Percentiles rank a stretch among this genome's conserved stretches.
phyloP scores from a whole-genome alignment of 2,888 invertebrate species.

The Oscheius sp. region DNA sequence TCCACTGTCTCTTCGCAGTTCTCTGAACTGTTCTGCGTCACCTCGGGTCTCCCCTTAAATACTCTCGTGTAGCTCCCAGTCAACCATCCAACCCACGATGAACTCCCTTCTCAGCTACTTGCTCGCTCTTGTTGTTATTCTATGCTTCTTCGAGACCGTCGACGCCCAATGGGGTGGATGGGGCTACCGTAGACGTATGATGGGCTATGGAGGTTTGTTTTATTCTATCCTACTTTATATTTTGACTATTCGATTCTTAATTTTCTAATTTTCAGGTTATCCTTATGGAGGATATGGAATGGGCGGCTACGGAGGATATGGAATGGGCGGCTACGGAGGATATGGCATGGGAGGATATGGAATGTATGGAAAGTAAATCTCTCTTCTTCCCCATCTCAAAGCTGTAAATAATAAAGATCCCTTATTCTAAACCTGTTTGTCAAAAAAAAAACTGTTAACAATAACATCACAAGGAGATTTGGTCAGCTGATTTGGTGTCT shows the following conservation, averaged over 20 bases:
- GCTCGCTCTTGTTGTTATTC: neutral
- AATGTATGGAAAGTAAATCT: neutral
- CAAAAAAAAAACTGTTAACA: neutral
- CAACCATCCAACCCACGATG: too few species aligned
- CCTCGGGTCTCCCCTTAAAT: too few species aligned
- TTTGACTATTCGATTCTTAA: neutral
- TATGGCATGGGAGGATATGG: constrained; percentile 15
- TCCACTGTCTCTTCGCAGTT: constrained; percentile 20
- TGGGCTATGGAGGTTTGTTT: neutral
- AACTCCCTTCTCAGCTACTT: neutral
- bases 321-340: neutral
- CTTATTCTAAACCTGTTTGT: neutral
- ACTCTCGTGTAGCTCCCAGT: too few species aligned
- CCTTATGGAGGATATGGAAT: constrained; percentile 1
- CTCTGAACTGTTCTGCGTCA: neutral
- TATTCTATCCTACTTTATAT: neutral
- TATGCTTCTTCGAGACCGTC: neutral
- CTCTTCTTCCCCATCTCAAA: neutral
- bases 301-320: neutral
- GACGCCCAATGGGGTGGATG: constrained; percentile 7
- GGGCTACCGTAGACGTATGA: neutral
- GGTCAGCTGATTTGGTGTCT: neutral
- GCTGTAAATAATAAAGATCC: neutral
- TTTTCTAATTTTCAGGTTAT: neutral
- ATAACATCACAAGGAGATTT: neutral